Percentiles rank a stretch among this genome's conserved stretches.
These are phyloP conservation scores for Apaloderma vittatum DNA, from an alignment of 2,113 vertebrate species.

Conservation along the genomic window DNA sequence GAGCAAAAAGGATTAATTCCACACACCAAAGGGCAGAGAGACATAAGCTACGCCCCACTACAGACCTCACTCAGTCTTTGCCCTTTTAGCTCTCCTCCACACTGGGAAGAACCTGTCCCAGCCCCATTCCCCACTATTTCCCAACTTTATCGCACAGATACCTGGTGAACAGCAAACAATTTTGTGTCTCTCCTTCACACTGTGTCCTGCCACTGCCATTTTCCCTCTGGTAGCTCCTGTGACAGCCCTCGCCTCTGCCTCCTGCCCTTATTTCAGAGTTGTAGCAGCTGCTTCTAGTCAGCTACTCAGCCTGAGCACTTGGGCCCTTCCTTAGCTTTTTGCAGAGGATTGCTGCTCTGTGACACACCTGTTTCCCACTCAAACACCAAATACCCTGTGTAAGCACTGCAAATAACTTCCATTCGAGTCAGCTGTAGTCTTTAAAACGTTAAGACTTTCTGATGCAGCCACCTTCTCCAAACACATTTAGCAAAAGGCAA, in stretches of 20 bases:
- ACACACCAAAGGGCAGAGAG: not conserved
- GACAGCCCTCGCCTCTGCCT: accelerated
- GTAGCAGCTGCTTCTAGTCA: not conserved
- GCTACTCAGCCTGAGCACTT: not conserved
- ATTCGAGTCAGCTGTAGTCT: not conserved
- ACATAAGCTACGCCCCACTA: accelerated
- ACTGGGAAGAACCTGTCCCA: accelerated
- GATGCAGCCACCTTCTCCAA: not conserved
- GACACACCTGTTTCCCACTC: not conserved
- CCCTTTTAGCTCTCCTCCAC: not conserved
- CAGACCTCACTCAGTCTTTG: not conserved
- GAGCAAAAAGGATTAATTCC: not conserved
- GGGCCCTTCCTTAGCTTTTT: not conserved
- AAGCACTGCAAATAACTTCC: not conserved
- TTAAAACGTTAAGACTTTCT: not conserved
- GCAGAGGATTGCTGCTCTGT: not conserved
- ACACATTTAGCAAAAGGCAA: not conserved
- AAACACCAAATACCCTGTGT: not conserved
- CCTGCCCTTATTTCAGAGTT: not conserved
- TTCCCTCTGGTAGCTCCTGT: accelerated
- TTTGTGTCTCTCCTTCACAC: accelerated
- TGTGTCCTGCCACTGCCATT: accelerated
- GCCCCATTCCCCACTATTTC: accelerated
- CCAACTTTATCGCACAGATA: not conserved
- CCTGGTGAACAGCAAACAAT: not conserved